Percentiles rank a stretch among this genome's conserved stretches.
Conservation (phyloP, 2,797 vertebrate species). For the Psittacula derbiana region DNA sequence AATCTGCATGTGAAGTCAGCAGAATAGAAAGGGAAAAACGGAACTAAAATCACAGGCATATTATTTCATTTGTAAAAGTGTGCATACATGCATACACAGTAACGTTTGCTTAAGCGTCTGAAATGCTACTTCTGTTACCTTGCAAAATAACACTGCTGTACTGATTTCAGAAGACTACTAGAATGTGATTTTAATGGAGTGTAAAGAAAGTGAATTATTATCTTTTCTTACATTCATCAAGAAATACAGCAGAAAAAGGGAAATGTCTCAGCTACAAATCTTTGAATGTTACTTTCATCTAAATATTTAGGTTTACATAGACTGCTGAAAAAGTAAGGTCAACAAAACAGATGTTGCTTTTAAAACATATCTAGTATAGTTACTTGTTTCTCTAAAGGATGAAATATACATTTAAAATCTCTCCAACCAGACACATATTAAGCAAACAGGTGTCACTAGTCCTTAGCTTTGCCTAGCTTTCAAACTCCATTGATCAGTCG, state of each 20-base stretch:
- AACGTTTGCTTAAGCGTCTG: constrained; percentile 10
- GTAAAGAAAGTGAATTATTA: constrained; percentile 35
- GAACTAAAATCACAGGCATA: neutral
- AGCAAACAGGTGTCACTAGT: neutral
- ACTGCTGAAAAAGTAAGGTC: neutral
- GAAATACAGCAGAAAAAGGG: neutral
- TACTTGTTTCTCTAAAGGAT: neutral
- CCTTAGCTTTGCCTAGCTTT: neutral
- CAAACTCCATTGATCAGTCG: neutral
- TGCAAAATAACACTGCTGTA: neutral
- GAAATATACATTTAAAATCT: neutral
- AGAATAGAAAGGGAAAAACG: neutral
- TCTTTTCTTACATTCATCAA: neutral
- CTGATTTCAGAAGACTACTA: constrained; percentile 36
- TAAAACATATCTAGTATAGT: neutral
- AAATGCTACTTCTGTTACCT: constrained; percentile 6
- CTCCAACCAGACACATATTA: neutral
- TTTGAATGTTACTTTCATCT: neutral
- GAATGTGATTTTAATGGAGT: constrained; percentile 45
- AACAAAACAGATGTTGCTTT: neutral
- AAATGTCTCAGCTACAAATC: neutral
- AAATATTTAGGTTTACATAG: constrained; percentile 14
- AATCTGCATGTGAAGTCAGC: neutral
- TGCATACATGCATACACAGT: neutral
- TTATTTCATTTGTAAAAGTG: neutral